Evolutionary conservation across 2,888 invertebrate genomes (phyloP), one percentile per base, ranked within the genome.

Genomic region (Asteroscopus sphinx): DNA sequence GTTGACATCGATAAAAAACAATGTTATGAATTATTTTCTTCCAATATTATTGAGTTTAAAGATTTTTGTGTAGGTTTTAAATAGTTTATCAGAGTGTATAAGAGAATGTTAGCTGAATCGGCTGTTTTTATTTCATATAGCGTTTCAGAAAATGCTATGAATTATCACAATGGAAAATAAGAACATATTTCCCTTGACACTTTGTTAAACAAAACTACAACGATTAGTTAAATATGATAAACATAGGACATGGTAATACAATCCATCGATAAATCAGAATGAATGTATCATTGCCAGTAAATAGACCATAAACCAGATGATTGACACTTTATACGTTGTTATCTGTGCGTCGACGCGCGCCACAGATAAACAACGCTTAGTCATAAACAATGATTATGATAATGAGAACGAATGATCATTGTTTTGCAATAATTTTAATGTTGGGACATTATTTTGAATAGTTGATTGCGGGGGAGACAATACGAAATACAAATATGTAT

Each of bases 321-420:
- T 60, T 76, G 74, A 58, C 52, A 76, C 61, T 73, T 58, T 52
- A 60, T 48, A 46, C 45, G 56, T 42, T 36, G 7, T 28, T 28
- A 47, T 45, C 33, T 30, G 42, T 41, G 33, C 48, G 47, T 53
- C 55, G 30, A 44, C 44, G 44, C 21, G 37, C 52, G 51, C 59
- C 57, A 73, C 52, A 68, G 64, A 76, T 61, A 67, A 73, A 45
- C 52, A 61, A 55, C 16, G 35, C 35, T 61, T 66, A 58, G 59
- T 73, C 77, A 74, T 47, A 73, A 56, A 73, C 61, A 56, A 64
- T 46, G 44, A 30, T 55, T 58, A 58, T 65, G 75, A 66, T 71
- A 74, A 71, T 60, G 35, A 42, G 57, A 53, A 47, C 36, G 36
- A 62, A 58, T 55, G 65, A 51, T 46, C 56, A 63, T 67, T 67